A percentile compares a stretch with the other conserved stretches of the same genome.
Evolutionary conservation across 2,113 vertebrate species (phyloP).

Genomic region (Capreolus pygargus): DNA sequence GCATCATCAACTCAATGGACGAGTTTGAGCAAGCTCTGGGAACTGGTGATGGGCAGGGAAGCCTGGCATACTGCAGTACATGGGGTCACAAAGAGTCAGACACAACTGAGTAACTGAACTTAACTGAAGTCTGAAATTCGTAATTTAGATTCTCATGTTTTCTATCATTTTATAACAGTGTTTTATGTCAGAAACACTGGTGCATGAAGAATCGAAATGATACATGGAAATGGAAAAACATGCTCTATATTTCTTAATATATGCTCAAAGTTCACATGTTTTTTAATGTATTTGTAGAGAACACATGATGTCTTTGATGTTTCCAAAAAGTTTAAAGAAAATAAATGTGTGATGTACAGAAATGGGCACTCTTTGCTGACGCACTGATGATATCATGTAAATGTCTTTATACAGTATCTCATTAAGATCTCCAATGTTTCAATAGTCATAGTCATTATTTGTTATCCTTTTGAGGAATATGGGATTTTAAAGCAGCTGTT

Average conservation of each 20-base stretch:
- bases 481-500: conserved; percentile 52
- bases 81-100: background rate
- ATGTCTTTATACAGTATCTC: background rate
- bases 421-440: conserved; percentile 14
- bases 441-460: conserved; percentile 48
- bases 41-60: background rate
- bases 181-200: background rate
- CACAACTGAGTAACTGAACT: background rate
- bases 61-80: background rate
- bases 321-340: background rate
- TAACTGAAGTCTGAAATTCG: background rate
- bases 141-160: background rate
- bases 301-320: background rate
- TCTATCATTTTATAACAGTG: background rate
- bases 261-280: background rate
- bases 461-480: conserved; percentile 42
- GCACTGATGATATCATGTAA: background rate
- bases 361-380: background rate
- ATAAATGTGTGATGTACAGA: background rate
- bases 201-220: background rate
- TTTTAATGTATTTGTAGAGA: background rate
- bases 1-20: background rate
- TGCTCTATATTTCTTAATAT: background rate
- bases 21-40: background rate
- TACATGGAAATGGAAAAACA: background rate